Percentiles rank a stretch among this genome's conserved stretches.
Evolutionary conservation across 2,797 vertebrate genomes (phyloP).

Genomic region (Halcyon badia): DNA sequence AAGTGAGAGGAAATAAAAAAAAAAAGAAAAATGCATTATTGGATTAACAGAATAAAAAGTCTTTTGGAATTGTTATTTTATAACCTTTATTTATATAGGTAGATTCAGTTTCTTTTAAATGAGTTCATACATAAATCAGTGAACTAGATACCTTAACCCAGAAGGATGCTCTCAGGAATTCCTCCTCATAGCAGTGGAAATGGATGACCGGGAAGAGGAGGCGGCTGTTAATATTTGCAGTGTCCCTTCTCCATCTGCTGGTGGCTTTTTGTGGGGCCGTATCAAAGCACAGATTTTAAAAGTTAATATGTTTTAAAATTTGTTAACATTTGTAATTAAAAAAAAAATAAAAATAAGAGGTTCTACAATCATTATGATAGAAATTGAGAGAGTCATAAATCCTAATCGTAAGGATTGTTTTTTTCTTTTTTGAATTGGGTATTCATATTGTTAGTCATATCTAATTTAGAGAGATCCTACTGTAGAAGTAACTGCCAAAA

Average conservation of each 20-base stretch:
- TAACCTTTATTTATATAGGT: slow-evolving; percentile 46
- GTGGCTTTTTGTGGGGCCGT: neutral
- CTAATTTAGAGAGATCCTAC: neutral
- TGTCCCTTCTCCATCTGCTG: neutral
- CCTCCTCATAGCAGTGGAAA: neutral
- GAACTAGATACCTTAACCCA: neutral
- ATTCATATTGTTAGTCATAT: neutral
- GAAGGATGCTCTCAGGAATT: slow-evolving; percentile 33
- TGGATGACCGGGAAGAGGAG: neutral
- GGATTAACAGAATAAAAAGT: slow-evolving; percentile 59
- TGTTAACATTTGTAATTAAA: neutral
- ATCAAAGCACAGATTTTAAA: neutral
- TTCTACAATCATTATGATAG: neutral
- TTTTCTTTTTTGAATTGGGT: neutral
- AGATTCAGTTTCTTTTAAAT: slow-evolving; percentile 31
- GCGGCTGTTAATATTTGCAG: neutral
- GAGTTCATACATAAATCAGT: slow-evolving; percentile 58
- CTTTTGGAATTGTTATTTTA: slow-evolving; percentile 38
- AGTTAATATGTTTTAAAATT: neutral
- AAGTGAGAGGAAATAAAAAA: slow-evolving; percentile 36
- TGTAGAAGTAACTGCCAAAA: neutral
- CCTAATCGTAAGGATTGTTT: neutral
- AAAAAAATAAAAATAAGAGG: neutral
- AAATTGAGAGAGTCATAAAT: neutral
- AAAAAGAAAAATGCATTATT: slow-evolving; percentile 52